These are phyloP conservation scores for Himalopsyche kuldschensis DNA, from an alignment of 2,888 invertebrate genomes.

Conservation along the genomic window DNA sequence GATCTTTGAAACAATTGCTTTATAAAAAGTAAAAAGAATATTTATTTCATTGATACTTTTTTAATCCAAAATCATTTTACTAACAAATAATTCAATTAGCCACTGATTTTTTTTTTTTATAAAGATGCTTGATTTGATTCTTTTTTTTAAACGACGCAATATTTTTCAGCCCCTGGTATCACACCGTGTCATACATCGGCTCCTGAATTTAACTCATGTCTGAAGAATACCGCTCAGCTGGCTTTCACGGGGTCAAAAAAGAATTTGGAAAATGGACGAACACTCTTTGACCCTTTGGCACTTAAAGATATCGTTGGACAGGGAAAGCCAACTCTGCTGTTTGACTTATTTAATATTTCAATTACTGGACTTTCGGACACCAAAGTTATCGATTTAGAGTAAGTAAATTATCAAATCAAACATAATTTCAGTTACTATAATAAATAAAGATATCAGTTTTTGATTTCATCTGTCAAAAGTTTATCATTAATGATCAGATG, in stretches of 20 bases:
- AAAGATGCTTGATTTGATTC: no score
- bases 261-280: background rate
- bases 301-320: background rate
- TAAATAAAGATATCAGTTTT: no score
- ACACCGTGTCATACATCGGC: background rate
- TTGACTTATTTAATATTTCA: background rate
- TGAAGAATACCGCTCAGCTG: background rate
- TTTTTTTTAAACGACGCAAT: no score
- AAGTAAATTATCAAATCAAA: background rate
- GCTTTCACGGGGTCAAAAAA: background rate
- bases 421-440: no score
- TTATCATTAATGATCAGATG: no score
- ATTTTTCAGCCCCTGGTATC: background rate
- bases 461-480: no score
- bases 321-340: background rate
- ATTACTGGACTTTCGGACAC: background rate
- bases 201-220: background rate
- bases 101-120: no score
- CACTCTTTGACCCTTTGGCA: background rate
- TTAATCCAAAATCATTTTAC: no score
- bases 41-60: no score
- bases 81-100: no score
- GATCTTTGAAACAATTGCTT: no score
- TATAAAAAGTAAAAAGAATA: no score
- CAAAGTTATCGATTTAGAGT: background rate